Conservation (phyloP, 2,888 invertebrate species). For the Adineta ricciae region DNA sequence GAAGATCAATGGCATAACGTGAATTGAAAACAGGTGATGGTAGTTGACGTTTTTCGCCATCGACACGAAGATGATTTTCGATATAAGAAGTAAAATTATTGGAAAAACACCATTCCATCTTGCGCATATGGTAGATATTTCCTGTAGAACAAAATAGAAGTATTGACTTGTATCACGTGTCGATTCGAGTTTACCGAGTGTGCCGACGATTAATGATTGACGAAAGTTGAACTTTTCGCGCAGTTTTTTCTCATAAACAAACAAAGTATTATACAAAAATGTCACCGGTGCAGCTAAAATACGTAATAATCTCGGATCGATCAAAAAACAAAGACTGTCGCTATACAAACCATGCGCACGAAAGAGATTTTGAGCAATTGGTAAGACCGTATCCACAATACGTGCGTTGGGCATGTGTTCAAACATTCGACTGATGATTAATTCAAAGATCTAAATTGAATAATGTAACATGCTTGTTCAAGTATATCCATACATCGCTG, state of each 20-base stretch:
- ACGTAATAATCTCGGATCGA: too few species aligned
- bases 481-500: background rate
- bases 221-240: constrained; percentile 38
- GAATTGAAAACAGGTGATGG: constrained; percentile 66
- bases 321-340: too few species aligned
- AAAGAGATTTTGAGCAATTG: background rate
- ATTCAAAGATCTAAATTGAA: constrained; percentile 2
- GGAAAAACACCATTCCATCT: constrained; percentile 24
- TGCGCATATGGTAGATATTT: constrained; percentile 36
- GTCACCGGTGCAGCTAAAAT: constrained; percentile 78
- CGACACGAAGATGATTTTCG: constrained; percentile 64
- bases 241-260: constrained; percentile 81
- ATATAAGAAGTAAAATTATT: background rate
- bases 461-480: too few species aligned
- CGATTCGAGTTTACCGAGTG: constrained; percentile 58
- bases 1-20: constrained; percentile 73
- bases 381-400: background rate
- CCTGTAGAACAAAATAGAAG: background rate
- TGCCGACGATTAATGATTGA: background rate
- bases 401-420: background rate
- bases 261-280: constrained; percentile 85
- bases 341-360: background rate
- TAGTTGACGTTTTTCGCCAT: constrained; percentile 75
- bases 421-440: background rate
- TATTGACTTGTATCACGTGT: background rate